Evolutionary conservation across 2,888 invertebrate genomes (phyloP).

Genomic region (Tineola bisselliella): DNA sequence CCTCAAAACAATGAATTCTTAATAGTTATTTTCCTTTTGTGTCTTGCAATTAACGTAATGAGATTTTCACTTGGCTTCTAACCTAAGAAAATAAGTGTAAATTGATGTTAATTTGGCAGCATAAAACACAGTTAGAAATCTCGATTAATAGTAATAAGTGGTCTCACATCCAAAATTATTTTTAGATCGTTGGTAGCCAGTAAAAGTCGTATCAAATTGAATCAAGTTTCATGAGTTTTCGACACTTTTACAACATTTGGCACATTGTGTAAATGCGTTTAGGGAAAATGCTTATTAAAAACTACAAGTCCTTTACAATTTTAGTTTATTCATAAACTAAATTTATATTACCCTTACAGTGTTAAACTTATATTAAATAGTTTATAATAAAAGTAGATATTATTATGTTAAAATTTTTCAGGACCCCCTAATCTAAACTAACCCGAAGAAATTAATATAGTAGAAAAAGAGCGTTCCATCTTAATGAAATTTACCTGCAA

Average conservation of each 20-base stretch:
- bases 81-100: background rate
- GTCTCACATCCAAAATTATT: background rate
- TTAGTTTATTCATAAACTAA: too few species aligned
- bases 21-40: constrained; percentile 52
- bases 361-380: too few species aligned
- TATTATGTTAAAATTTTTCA: too few species aligned
- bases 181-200: background rate
- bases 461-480: background rate
- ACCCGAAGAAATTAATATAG: background rate
- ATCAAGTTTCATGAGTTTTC: background rate
- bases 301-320: background rate
- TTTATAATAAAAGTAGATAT: too few species aligned
- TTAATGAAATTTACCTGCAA: background rate
- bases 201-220: background rate
- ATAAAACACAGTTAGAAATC: background rate
- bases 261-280: background rate
- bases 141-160: background rate
- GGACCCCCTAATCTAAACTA: too few species aligned
- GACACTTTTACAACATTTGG: background rate
- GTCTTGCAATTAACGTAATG: constrained; percentile 53
- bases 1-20: constrained; percentile 55
- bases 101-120: constrained; percentile 2
- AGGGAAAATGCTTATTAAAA: background rate
- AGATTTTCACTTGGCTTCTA: constrained; percentile 23
- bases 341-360: too few species aligned